Evolutionary conservation across 2,888 invertebrate genomes (phyloP).

Genomic region (Patella ulyssiponensis): DNA sequence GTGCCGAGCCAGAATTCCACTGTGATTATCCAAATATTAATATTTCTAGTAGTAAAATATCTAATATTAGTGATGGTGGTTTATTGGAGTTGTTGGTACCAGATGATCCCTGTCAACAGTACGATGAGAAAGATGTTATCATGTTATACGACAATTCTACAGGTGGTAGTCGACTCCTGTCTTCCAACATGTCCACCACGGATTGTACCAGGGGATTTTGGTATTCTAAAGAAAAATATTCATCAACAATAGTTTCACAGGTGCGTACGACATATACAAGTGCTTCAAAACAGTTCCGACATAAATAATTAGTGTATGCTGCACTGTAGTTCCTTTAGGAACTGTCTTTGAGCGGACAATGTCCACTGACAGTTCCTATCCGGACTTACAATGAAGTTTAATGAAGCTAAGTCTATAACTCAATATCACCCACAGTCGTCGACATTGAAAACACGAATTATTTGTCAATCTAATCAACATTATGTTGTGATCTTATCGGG

Average conservation of each 20-base stretch:
- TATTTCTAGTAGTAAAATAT: constrained; percentile 12
- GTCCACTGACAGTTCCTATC: too few relatives aligned
- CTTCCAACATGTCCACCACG: constrained; percentile 17
- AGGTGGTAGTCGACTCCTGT: not conserved
- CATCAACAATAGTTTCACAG: constrained; percentile 84
- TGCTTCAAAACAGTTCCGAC: too few relatives aligned
- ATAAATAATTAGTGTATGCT: too few relatives aligned
- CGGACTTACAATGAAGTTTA: too few relatives aligned
- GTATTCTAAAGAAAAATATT: constrained; percentile 80
- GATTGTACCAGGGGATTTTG: constrained; percentile 79
- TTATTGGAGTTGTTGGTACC: constrained; percentile 7
- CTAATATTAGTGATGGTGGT: constrained; percentile 19
- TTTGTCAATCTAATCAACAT: too few relatives aligned
- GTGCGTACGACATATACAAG: constrained; percentile 73
- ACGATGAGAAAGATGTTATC: not conserved
- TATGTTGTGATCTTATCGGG: too few relatives aligned
- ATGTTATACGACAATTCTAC: not conserved
- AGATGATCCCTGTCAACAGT: not conserved
- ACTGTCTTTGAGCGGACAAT: too few relatives aligned
- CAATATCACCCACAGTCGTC: too few relatives aligned
- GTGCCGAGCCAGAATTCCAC: constrained; percentile 89
- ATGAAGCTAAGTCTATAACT: too few relatives aligned
- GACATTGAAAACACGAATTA: too few relatives aligned
- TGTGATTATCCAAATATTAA: constrained; percentile 73
- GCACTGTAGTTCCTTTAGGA: too few relatives aligned